Evolutionary conservation across 2,797 vertebrate genomes (phyloP).

Genomic region (Cyclopterus lumpus): DNA sequence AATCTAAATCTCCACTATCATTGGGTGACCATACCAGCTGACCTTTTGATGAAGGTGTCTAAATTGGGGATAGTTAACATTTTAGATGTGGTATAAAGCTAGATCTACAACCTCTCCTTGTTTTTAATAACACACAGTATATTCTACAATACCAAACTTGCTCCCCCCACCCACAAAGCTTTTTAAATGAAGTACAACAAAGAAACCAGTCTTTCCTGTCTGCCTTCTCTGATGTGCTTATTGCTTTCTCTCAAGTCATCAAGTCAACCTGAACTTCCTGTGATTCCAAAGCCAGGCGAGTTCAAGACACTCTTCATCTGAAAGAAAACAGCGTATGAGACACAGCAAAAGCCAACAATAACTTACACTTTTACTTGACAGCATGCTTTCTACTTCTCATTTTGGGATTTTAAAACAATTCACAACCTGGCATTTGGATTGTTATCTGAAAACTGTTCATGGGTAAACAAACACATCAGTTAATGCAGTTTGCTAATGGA

Average conservation of each 20-base stretch:
- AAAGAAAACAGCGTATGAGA: conserved; percentile 92
- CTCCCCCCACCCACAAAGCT: conserved; percentile 57
- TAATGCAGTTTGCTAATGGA: conserved; percentile 10
- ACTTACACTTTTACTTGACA: conserved; percentile 68
- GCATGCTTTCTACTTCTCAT: conserved; percentile 62
- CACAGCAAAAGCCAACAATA: conserved; percentile 81
- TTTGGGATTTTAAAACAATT: conserved; percentile 40
- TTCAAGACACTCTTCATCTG: conserved; percentile 91
- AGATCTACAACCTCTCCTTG: too few species aligned
- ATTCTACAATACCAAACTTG: not conserved
- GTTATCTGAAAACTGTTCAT: conserved; percentile 21
- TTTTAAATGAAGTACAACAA: conserved; percentile 72
- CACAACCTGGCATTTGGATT: conserved; percentile 34
- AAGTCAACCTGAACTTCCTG: conserved; percentile 89
- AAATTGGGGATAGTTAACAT: conserved; percentile 31
- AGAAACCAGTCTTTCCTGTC: conserved; percentile 56
- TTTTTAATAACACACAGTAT: too few species aligned
- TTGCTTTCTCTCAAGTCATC: conserved; percentile 59
- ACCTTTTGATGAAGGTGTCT: conserved; percentile 27
- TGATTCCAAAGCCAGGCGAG: conserved; percentile 89
- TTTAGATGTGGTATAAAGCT: too few species aligned
- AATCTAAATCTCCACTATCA: conserved; percentile 9
- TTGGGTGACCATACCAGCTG: conserved; percentile 35
- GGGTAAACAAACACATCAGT: conserved; percentile 34
- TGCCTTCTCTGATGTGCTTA: conserved; percentile 25